These are phyloP conservation scores for Teleopsis dalmanni DNA, from an alignment of 1,140 invertebrate genomes.

Conservation along the genomic window DNA sequence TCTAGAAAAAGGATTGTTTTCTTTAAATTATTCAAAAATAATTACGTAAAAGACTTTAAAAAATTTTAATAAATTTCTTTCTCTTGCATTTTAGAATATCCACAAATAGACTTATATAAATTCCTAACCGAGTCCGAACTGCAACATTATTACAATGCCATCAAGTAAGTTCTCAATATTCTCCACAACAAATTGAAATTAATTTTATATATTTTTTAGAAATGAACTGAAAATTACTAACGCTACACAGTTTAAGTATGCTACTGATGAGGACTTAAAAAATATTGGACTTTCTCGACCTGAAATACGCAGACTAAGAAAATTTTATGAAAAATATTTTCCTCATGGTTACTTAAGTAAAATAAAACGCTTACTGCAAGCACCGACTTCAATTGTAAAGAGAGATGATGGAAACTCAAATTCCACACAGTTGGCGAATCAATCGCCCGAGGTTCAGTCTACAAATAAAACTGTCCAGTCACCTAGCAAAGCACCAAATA, in stretches of 20 bases:
- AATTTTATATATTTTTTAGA: slow-evolving; percentile 47
- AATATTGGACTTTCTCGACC: slow-evolving; percentile 92
- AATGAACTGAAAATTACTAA: slow-evolving; percentile 71
- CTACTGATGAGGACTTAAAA: slow-evolving; percentile 82
- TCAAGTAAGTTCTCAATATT: slow-evolving; percentile 46
- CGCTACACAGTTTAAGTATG: slow-evolving; percentile 95
- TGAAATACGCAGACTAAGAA: slow-evolving; percentile 86
- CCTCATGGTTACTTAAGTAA: slow-evolving; percentile 88
- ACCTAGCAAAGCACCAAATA: slow-evolving; percentile 56
- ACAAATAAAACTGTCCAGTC: slow-evolving; percentile 23
- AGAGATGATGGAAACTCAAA: slow-evolving; percentile 48
- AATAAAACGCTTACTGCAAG: slow-evolving; percentile 69
- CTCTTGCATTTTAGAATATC: slow-evolving; percentile 7
- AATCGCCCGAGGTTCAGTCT: slow-evolving; percentile 18
- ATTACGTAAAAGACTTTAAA: slow-evolving; percentile 75
- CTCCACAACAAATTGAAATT: not conserved
- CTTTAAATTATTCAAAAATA: slow-evolving; percentile 97
- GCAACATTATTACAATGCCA: slow-evolving; percentile 74
- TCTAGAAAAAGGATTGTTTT: slow-evolving; percentile 89
- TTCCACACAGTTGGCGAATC: slow-evolving; percentile 45
- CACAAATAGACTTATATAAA: slow-evolving; percentile 70
- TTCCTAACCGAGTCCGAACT: slow-evolving; percentile 86
- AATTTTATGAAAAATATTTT: slow-evolving; percentile 88
- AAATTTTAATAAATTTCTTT: not conserved
- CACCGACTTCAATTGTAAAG: slow-evolving; percentile 46